Conservation (phyloP, 2,113 vertebrate genomes). For the Psammodynastes pulverulentus region DNA sequence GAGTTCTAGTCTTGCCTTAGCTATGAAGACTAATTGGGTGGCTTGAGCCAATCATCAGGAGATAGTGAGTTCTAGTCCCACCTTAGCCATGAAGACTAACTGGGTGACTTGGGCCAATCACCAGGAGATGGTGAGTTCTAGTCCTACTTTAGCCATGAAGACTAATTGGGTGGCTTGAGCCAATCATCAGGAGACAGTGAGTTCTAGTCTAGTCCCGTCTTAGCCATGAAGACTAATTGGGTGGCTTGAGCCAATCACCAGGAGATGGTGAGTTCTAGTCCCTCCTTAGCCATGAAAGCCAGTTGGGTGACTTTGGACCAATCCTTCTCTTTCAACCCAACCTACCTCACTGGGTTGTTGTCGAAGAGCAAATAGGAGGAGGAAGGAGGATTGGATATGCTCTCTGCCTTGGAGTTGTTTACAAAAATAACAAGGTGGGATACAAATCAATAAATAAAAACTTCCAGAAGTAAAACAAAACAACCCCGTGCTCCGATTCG, state of each 20-base stretch:
- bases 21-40: neutral
- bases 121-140: neutral
- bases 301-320: neutral
- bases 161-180: no score
- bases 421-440: neutral
- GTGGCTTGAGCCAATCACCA: no score
- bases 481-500: conserved; percentile 6
- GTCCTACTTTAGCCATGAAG: no score
- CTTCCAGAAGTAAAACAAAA: conserved; percentile 31
- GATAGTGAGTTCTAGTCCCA: neutral
- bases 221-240: no score
- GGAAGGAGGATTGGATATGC: no score
- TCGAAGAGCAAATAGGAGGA: no score
- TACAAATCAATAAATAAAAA: neutral
- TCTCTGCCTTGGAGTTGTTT: neutral
- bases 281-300: neutral
- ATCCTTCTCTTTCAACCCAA: neutral
- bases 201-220: no score
- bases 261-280: neutral
- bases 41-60: neutral
- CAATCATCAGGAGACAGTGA: no score
- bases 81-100: rapidly evolving
- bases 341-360: no score
- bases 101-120: neutral
- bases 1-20: neutral